Base-by-base conservation (phyloP, 2,888 invertebrate genomes). In the Synergus gifuensis region DNA sequence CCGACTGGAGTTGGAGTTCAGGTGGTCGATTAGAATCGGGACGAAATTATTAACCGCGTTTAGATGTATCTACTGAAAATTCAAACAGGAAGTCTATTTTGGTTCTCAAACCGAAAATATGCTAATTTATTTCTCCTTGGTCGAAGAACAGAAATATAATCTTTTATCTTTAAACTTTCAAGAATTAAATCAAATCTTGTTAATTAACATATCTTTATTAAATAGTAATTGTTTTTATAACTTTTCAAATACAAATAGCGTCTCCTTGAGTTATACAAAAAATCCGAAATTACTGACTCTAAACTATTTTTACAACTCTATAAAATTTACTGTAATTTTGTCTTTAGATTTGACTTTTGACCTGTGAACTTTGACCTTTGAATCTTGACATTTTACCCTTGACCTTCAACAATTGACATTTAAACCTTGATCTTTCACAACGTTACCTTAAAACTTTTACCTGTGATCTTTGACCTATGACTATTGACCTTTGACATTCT, bases 11-110 rank as follows among this genome's bases (percentile, higher is more conserved):
- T 46, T 5, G 49, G 60, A 79, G 40, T 46, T 22, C 60, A 40
- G 40, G 5, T 22, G 44, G n/a, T 63, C 58, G 77, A 79, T 83
- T 84, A 81, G 76, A 81, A 86, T 85, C 81, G 76, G 78, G 69
- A 73, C 73, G 12, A 79, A 81, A 83, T 83, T 78, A 81, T 82
- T 83, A 82, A 81, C 9, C 14, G 36, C 60, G 22, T 28, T 63
- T 28, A 63, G 16, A 2, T 36, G 28, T 14, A 28, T 12, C 2
- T 63, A 28, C 22, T 63, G 36, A 4, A 36, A 63, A 63, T 11
- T 60, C 22, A 60, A 22, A 36, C 4, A 36, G 16, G 1, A 28
- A 22, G 22, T 63, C 62, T 64, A 40, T 64, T 64, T 64, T 40
- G 7, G 16, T 49, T 49, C 49, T 7, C 49, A 49, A 49, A 7